phyloP scores from a whole-genome alignment of 2,113 vertebrate species.

The Orycteropus afer region DNA sequence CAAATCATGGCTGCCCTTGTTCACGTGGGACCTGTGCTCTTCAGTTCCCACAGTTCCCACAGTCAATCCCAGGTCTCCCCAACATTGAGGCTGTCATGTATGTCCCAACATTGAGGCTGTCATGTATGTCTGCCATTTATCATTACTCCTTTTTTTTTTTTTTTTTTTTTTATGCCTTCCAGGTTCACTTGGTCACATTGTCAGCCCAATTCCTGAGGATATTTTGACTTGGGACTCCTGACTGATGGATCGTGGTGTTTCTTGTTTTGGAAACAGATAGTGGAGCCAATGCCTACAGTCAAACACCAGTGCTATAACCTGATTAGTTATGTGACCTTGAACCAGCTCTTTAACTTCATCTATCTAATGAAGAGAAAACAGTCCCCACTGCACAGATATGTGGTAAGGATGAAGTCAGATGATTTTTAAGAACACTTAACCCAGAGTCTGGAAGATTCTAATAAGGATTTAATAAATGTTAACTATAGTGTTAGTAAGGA shows the following conservation, averaged over 20 bases:
- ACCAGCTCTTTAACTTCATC: not conserved
- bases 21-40: not conserved
- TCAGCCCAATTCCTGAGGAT: not conserved
- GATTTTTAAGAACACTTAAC: not conserved
- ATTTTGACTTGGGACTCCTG: not conserved
- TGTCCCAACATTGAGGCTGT: not conserved
- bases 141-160: not conserved
- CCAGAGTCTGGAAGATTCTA: not conserved
- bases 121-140: not conserved
- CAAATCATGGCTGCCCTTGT: not conserved
- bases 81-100: not conserved
- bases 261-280: not conserved
- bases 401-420: not conserved
- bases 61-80: not conserved
- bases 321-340: not conserved
- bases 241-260: not conserved
- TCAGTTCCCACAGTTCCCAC: fast-evolving
- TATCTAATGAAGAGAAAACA: not conserved
- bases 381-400: not conserved
- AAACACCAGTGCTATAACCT: not conserved
- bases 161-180: not conserved
- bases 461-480: not conserved
- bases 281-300: not conserved
- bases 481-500: not conserved
- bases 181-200: not conserved